These are phyloP conservation scores for Alectoris magna DNA, from an alignment of 2,797 vertebrate genomes.

Conservation along the genomic window DNA sequence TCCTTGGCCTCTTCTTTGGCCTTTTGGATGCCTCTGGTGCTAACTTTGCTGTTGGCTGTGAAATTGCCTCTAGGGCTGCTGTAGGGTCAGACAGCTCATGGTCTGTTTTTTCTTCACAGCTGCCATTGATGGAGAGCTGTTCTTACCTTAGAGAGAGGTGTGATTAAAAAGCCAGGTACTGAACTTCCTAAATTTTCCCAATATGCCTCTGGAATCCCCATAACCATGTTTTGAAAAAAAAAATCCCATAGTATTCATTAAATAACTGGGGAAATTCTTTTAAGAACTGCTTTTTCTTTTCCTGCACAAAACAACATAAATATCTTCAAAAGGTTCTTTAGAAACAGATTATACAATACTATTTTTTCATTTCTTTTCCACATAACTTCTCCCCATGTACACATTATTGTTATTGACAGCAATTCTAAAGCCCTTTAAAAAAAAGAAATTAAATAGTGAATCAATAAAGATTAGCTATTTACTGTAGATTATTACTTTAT, in stretches of 20 bases:
- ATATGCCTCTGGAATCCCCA: conserved; percentile 39
- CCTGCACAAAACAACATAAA: conserved; percentile 49
- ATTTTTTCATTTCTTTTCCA: conserved; percentile 32
- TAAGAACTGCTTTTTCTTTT: conserved; percentile 46
- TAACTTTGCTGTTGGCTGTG: conserved; percentile 67
- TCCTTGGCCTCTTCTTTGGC: conserved; percentile 18
- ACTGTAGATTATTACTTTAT: conserved; percentile 90
- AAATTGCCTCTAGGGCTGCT: conserved; percentile 74
- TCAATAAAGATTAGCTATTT: conserved; percentile 93
- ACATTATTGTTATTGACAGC: conserved; percentile 82
- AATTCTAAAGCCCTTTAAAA: conserved; percentile 73
- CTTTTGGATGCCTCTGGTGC: conserved; percentile 42
- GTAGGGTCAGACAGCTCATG: conserved; percentile 65
- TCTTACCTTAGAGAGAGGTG: conserved; percentile 39
- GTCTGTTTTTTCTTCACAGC: conserved; percentile 59
- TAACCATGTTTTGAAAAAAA: conserved; percentile 29
- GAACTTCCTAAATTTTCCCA: conserved; percentile 50
- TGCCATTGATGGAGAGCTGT: conserved; percentile 68
- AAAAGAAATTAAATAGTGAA: conserved; percentile 80
- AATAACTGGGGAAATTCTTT: conserved; percentile 31
- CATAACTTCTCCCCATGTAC: conserved; percentile 38
- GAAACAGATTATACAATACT: conserved; percentile 49
- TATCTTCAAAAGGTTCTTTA: conserved; percentile 63
- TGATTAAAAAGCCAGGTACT: conserved; percentile 65
- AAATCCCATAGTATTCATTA: conserved; percentile 33